A percentile compares a stretch with the other conserved stretches of the same genome.
Conservation (phyloP, 2,888 invertebrate genomes). For the Caenorhabditis parvicauda region DNA sequence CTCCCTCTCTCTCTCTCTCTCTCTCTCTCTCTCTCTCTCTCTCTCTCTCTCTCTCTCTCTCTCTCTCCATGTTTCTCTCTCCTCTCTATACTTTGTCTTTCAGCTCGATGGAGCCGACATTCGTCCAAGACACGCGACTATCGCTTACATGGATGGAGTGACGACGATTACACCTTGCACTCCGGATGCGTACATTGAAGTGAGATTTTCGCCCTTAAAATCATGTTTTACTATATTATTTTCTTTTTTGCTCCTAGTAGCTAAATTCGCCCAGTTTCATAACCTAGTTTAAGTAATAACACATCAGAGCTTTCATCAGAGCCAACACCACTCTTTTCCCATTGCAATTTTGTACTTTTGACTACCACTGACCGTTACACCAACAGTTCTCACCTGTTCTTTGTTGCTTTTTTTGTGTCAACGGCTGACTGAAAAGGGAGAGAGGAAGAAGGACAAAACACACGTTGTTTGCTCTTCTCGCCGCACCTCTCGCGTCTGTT, state of each 20-base stretch:
- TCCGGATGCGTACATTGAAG: constrained; percentile 85
- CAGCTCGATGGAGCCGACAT: constrained; percentile 81
- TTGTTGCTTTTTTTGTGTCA: too few relatives aligned
- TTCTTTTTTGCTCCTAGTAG: too few relatives aligned
- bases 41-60: constrained; percentile 3
- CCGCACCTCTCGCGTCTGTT: constrained; percentile 5
- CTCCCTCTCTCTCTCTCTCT: background rate
- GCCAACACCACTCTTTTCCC: too few relatives aligned
- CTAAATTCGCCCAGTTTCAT: too few relatives aligned
- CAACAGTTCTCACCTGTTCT: too few relatives aligned
- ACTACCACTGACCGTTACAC: too few relatives aligned
- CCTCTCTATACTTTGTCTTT: constrained; percentile 23
- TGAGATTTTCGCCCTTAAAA: constrained; percentile 11
- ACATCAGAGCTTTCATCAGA: too few relatives aligned
- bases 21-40: constrained; percentile 4
- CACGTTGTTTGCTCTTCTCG: constrained; percentile 7
- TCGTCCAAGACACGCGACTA: constrained; percentile 89
- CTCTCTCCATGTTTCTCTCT: background rate
- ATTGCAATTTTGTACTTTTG: too few relatives aligned
- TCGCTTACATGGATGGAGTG: constrained; percentile 84
- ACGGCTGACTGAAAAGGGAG: too few relatives aligned
- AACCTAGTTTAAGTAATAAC: too few relatives aligned
- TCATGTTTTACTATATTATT: too few relatives aligned
- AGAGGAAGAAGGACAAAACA: too few relatives aligned
- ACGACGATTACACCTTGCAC: constrained; percentile 90